Conservation (phyloP, 1,140 invertebrate genomes). For the Aporrectodea caliginosa region DNA sequence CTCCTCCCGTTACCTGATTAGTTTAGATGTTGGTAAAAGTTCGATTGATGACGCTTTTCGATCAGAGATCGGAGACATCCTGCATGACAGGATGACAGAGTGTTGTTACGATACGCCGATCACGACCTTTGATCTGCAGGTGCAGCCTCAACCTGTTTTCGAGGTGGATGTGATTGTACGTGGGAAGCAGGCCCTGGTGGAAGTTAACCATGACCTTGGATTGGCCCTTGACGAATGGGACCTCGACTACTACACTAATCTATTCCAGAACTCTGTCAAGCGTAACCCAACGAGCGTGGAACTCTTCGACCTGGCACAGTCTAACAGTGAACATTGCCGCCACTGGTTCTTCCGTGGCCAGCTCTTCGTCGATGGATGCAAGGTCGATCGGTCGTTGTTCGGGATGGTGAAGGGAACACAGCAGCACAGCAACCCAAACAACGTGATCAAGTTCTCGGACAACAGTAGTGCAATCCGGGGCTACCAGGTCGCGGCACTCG, state of each 20-base stretch:
- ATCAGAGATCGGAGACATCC: slow-evolving; percentile 35
- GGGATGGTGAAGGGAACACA: slow-evolving; percentile 91
- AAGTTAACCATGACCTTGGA: slow-evolving; percentile 73
- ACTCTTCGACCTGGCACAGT: slow-evolving; percentile 97
- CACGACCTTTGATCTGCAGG: slow-evolving; percentile 66
- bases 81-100: slow-evolving; percentile 81
- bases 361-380: slow-evolving; percentile 77
- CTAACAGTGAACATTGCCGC: slow-evolving; percentile 67
- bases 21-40: slow-evolving; percentile 41
- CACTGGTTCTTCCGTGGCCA: slow-evolving; percentile 71
- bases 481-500: slow-evolving; percentile 66
- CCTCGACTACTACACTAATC: slow-evolving; percentile 56
- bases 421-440: slow-evolving; percentile 73
- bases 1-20: slow-evolving; percentile 73
- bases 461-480: slow-evolving; percentile 94
- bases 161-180: slow-evolving; percentile 74
- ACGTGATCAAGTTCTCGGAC: slow-evolving; percentile 95
- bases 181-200: slow-evolving; percentile 73
- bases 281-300: slow-evolving; percentile 96
- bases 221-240: slow-evolving; percentile 58
- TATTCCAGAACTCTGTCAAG: slow-evolving; percentile 67
- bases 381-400: slow-evolving; percentile 76
- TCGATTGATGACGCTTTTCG: neutral
- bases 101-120: slow-evolving; percentile 68
- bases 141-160: slow-evolving; percentile 69